phyloP scores from a whole-genome alignment of 2,797 vertebrate species.

The Phrynocephalus vlangalii region DNA sequence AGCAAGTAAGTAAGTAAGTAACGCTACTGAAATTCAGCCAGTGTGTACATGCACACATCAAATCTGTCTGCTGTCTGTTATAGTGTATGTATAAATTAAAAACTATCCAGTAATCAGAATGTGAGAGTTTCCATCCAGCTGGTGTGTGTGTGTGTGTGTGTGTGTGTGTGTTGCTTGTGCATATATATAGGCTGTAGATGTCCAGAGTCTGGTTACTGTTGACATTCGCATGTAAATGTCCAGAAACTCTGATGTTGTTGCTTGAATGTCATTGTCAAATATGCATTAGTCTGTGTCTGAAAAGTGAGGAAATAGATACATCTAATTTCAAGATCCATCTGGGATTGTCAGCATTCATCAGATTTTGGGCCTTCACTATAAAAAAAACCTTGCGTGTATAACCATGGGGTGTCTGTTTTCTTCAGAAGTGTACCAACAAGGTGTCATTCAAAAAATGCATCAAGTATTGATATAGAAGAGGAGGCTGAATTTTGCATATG shows the following conservation, averaged over 20 bases:
- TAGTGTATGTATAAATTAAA: neutral
- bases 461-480: neutral
- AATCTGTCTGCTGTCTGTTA: neutral
- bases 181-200: neutral
- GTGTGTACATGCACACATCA: too few relatives aligned
- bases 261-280: neutral
- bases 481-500: constrained; percentile 3
- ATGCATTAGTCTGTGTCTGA: neutral
- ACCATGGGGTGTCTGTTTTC: neutral
- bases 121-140: neutral
- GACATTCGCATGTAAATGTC: neutral
- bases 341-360: neutral
- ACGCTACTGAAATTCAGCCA: too few relatives aligned
- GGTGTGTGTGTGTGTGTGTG: neutral
- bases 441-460: neutral
- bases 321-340: constrained; percentile 30
- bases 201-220: neutral
- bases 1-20: too few relatives aligned
- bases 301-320: constrained; percentile 10
- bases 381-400: neutral
- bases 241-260: neutral
- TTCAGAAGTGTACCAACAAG: neutral
- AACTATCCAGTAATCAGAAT: neutral
- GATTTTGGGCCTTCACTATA: constrained; percentile 11
- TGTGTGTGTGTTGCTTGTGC: neutral